A percentile compares a stretch with the other conserved stretches of the same genome.
These are phyloP conservation scores for Cryptotis parvus DNA, from an alignment of 2,113 vertebrate species.

Conservation along the genomic window DNA sequence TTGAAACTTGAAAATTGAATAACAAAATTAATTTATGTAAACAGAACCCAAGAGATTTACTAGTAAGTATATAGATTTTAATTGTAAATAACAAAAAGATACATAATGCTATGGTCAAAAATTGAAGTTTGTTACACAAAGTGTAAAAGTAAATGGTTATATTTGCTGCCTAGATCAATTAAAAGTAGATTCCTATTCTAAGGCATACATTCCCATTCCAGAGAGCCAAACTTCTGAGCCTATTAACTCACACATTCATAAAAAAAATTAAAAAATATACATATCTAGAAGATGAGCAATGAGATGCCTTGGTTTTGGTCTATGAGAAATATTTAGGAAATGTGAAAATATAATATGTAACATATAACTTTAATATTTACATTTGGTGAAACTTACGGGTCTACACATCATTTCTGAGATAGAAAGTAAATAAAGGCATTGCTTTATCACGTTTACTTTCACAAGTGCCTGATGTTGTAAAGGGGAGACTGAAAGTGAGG, in stretches of 20 bases:
- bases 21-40: background rate
- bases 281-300: background rate
- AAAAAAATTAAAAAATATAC: too few relatives aligned
- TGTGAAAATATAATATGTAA: too few relatives aligned
- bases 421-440: background rate
- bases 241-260: background rate
- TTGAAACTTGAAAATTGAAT: constrained; percentile 10
- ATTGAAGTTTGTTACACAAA: background rate
- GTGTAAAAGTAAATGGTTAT: background rate
- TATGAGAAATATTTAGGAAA: background rate
- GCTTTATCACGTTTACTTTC: background rate
- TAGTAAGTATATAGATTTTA: background rate
- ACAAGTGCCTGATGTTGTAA: background rate
- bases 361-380: background rate
- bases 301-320: background rate
- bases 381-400: background rate
- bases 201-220: background rate
- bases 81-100: background rate
- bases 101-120: background rate
- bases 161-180: background rate
- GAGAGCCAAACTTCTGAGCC: background rate
- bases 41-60: background rate
- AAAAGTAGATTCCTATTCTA: background rate
- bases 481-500: too few relatives aligned
- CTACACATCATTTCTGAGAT: background rate